Evolutionary conservation across 2,888 invertebrate genomes (phyloP).

Genomic region (Agrotis clavis): DNA sequence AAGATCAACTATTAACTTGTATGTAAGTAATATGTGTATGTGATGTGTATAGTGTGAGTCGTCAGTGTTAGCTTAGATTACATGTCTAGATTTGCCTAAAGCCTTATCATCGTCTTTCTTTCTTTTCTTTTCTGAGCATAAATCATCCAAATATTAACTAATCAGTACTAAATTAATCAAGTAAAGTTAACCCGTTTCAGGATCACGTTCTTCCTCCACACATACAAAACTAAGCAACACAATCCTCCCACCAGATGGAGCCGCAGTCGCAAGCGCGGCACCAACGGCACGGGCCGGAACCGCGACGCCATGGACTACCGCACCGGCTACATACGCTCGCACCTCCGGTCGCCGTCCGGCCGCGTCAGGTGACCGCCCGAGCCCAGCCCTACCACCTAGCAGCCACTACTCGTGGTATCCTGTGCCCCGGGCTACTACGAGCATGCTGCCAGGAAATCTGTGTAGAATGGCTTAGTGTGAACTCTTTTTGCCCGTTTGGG

Average conservation of each 20-base stretch:
- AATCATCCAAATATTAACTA: neutral
- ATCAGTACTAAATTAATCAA: slow-evolving; percentile 21
- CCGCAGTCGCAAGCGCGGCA: slow-evolving; percentile 93
- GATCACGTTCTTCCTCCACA: slow-evolving; percentile 44
- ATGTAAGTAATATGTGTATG: slow-evolving; percentile 8
- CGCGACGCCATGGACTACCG: slow-evolving; percentile 95
- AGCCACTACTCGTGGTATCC: slow-evolving; percentile 57
- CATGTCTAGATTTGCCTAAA: neutral
- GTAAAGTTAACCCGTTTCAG: slow-evolving; percentile 50
- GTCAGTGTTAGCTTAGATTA: slow-evolving; percentile 6
- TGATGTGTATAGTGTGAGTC: slow-evolving; percentile 9
- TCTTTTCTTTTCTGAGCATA: slow-evolving; percentile 2
- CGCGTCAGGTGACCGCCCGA: slow-evolving; percentile 96
- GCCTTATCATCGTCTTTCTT: neutral
- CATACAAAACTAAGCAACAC: slow-evolving; percentile 53
- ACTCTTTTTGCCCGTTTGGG: slow-evolving; percentile 45
- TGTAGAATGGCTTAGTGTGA: slow-evolving; percentile 45
- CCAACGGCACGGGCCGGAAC: slow-evolving; percentile 85
- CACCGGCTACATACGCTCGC: slow-evolving; percentile 97
- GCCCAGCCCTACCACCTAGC: slow-evolving; percentile 51
- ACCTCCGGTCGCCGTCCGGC: slow-evolving; percentile 97
- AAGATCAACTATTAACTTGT: slow-evolving; percentile 2
- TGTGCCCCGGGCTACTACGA: slow-evolving; percentile 52
- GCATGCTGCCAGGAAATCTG: slow-evolving; percentile 56
- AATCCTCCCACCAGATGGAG: slow-evolving; percentile 93